Conservation (phyloP, 1,140 invertebrate species). For the Kradibia gibbosae region DNA sequence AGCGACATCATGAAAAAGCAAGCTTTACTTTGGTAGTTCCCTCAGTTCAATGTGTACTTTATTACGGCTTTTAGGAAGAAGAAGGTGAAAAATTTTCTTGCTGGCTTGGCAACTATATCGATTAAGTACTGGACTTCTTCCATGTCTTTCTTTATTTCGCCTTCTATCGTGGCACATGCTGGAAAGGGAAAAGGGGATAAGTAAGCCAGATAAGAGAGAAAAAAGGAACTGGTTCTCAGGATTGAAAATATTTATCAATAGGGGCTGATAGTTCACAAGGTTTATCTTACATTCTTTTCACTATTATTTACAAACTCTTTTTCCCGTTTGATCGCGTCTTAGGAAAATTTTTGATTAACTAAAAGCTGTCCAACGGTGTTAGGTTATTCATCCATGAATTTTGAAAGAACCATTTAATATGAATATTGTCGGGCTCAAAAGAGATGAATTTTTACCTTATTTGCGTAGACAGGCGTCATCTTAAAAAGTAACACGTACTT, state of each 20-base stretch:
- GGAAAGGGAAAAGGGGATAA: not conserved
- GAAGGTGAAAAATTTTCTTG: slow-evolving; percentile 16
- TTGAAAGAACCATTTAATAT: not conserved
- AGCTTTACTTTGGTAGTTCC: not conserved
- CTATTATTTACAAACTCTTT: not conserved
- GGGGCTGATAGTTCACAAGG: not conserved
- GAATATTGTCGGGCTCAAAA: not conserved
- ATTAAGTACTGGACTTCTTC: not conserved
- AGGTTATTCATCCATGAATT: not conserved
- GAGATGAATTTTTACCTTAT: not conserved
- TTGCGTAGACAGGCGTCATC: not conserved
- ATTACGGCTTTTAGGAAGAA: not conserved
- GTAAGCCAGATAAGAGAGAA: not conserved
- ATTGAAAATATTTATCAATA: not conserved
- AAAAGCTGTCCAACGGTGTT: not conserved
- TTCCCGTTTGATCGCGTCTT: not conserved
- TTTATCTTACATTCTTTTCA: not conserved
- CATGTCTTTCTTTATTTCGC: slow-evolving; percentile 8
- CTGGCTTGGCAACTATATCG: slow-evolving; percentile 15
- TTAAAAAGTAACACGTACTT: no score
- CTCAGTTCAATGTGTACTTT: no score
- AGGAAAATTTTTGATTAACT: not conserved
- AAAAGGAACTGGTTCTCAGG: not conserved
- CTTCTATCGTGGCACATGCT: not conserved
- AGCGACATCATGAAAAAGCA: not conserved